Evolutionary conservation across 2,797 vertebrate genomes (phyloP).

Genomic region (Sebastes diaconus): DNA sequence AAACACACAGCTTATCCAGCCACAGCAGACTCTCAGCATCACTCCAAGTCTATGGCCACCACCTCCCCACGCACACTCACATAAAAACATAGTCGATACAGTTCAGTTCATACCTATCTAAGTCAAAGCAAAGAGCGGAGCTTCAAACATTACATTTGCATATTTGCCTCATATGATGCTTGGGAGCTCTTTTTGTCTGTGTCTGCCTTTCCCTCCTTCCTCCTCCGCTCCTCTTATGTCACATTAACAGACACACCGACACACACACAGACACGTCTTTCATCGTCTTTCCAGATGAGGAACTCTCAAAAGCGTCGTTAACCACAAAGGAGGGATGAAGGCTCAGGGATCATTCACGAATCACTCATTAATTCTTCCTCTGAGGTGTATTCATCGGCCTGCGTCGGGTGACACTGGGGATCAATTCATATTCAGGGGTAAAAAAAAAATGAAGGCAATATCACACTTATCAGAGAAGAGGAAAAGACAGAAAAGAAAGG

Average conservation of each 20-base stretch:
- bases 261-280: slow-evolving; percentile 18
- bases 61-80: background rate
- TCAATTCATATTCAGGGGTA: slow-evolving; percentile 42
- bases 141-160: slow-evolving; percentile 50
- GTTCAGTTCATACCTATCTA: background rate
- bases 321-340: slow-evolving; percentile 55
- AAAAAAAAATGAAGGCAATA: slow-evolving; percentile 21
- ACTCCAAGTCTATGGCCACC: slow-evolving; percentile 29
- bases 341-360: slow-evolving; percentile 61
- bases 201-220: slow-evolving; percentile 5
- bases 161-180: slow-evolving; percentile 20
- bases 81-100: background rate
- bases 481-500: slow-evolving; percentile 1
- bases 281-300: slow-evolving; percentile 57
- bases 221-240: slow-evolving; percentile 2
- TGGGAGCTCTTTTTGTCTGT: slow-evolving; percentile 10
- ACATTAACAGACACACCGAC: background rate
- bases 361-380: slow-evolving; percentile 64
- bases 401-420: slow-evolving; percentile 33
- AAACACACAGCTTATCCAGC: slow-evolving; percentile 67
- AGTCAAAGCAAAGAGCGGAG: slow-evolving; percentile 10
- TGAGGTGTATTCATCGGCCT: slow-evolving; percentile 33
- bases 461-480: slow-evolving; percentile 10
- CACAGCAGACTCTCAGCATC: slow-evolving; percentile 48
- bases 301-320: slow-evolving; percentile 40